phyloP scores from a whole-genome alignment of 2,113 vertebrate species.

The Hippolais icterina region DNA sequence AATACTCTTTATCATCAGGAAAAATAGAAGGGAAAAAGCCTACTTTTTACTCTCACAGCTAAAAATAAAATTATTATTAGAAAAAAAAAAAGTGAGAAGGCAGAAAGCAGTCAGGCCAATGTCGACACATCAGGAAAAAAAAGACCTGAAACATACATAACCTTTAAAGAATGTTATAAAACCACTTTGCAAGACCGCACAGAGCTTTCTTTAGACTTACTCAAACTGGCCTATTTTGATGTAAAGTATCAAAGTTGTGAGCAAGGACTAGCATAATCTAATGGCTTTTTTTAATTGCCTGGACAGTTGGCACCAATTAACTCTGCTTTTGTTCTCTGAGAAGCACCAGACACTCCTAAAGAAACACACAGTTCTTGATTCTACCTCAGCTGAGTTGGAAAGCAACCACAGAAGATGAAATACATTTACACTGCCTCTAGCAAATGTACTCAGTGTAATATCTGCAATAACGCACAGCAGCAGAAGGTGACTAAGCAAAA shows the following conservation, averaged over 20 bases:
- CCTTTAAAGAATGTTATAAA: neutral
- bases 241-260: neutral
- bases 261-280: neutral
- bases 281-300: neutral
- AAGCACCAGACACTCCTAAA: neutral
- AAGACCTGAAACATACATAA: neutral
- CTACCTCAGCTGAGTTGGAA: neutral
- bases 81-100: neutral
- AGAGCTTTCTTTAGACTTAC: neutral
- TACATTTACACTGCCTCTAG: neutral
- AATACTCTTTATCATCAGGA: neutral
- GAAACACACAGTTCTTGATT: neutral
- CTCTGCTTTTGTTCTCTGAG: neutral
- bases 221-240: neutral
- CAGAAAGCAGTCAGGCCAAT: neutral
- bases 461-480: neutral
- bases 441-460: neutral
- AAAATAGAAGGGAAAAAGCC: fast-evolving
- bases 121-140: neutral
- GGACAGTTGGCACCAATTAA: neutral
- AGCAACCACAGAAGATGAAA: neutral
- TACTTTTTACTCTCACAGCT: neutral
- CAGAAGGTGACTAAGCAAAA: neutral
- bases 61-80: neutral
- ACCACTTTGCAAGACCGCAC: neutral